phyloP scores from a whole-genome alignment of 2,113 vertebrate species.

The Malurus melanocephalus region DNA sequence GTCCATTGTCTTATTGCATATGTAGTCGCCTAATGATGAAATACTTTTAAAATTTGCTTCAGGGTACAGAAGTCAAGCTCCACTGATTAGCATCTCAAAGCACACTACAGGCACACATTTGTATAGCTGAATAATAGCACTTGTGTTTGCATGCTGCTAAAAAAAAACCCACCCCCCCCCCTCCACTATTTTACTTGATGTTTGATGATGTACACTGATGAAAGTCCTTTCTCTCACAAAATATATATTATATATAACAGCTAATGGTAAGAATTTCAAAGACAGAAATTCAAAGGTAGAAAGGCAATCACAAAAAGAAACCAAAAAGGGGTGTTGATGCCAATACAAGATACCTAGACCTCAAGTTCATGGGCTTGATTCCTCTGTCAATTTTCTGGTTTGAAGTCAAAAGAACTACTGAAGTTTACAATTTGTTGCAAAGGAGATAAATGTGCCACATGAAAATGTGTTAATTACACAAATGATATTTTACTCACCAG shows the following conservation, averaged over 20 bases:
- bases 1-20: constrained; percentile 25
- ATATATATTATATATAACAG: not conserved
- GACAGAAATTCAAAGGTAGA: not conserved
- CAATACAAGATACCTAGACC: not conserved
- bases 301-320: not conserved
- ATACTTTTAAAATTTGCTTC: constrained; percentile 55
- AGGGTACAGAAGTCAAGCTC: constrained; percentile 72
- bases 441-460: not conserved
- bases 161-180: not conserved
- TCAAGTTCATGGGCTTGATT: not conserved
- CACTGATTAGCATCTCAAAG: constrained; percentile 70
- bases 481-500: not conserved
- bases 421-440: not conserved
- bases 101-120: constrained; percentile 50
- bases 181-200: not conserved
- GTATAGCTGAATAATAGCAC: constrained; percentile 49
- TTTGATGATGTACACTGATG: not conserved
- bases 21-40: constrained; percentile 48
- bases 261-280: not conserved
- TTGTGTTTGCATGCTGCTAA: constrained; percentile 6
- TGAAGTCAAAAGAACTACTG: not conserved
- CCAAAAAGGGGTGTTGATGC: not conserved
- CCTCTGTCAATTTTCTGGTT: not conserved
- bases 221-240: not conserved
- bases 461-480: not conserved